Conservation (phyloP, 2,888 invertebrate species). For the Euspilapteryx auroguttella region DNA sequence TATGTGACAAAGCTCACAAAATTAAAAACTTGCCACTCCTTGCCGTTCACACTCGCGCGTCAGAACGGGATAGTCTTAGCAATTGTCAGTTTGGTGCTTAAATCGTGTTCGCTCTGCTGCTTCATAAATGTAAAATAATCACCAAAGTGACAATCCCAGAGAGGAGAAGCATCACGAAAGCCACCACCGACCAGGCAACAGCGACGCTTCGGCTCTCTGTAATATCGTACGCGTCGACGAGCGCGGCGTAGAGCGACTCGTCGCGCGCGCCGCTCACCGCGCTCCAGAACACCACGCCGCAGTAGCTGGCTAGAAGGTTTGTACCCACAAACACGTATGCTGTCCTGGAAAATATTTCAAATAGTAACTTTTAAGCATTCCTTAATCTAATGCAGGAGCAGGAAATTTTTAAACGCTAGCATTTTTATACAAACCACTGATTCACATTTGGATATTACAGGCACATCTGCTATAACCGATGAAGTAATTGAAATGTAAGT, state of each 20-base stretch:
- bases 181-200: slow-evolving; percentile 22
- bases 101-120: not conserved
- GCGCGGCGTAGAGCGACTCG: slow-evolving; percentile 19
- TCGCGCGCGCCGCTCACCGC: slow-evolving; percentile 17
- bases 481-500: too few species aligned
- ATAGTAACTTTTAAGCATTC: too few species aligned
- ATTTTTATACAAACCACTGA: too few species aligned
- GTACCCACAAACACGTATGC: slow-evolving; percentile 18
- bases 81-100: not conserved
- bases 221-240: slow-evolving; percentile 21
- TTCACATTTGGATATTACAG: too few species aligned
- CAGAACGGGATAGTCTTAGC: not conserved
- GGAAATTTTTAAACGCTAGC: too few species aligned
- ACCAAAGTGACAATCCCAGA: slow-evolving; percentile 39
- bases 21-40: too few species aligned
- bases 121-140: too few species aligned
- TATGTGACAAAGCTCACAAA: too few species aligned
- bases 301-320: slow-evolving; percentile 24
- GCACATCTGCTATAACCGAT: too few species aligned
- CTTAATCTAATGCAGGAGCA: too few species aligned
- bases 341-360: slow-evolving; percentile 30
- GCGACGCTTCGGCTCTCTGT: slow-evolving; percentile 14
- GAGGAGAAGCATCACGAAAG: slow-evolving; percentile 20
- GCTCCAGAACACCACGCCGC: slow-evolving; percentile 29
- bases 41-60: not conserved